Conservation (phyloP, 2,113 vertebrate genomes). For the Calyptomena viridis region DNA sequence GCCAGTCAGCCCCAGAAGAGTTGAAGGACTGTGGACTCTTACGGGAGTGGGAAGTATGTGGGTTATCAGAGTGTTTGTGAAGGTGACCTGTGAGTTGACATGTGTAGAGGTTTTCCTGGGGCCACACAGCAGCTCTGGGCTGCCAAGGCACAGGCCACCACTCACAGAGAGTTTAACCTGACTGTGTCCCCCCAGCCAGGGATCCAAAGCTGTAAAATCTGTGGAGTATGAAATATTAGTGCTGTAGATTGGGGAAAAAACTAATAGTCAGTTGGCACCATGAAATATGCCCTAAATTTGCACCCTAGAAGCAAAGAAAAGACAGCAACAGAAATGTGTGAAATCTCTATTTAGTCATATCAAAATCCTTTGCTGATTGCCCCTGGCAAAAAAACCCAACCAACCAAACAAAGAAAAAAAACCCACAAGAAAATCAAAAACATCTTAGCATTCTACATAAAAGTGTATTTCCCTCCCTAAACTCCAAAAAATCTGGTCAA, state of each 20-base stretch:
- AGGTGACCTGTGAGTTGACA: background rate
- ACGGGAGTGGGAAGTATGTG: background rate
- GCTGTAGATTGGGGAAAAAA: background rate
- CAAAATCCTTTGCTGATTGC: background rate
- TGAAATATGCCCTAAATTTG: background rate
- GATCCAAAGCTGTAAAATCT: background rate
- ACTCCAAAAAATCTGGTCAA: background rate
- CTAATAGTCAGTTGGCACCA: background rate
- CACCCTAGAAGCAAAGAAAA: background rate
- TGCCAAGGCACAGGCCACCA: background rate
- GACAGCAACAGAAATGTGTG: background rate
- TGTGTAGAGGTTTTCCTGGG: accelerated
- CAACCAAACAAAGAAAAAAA: too few species aligned
- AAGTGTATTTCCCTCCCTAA: background rate
- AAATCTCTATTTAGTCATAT: background rate
- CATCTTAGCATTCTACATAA: background rate
- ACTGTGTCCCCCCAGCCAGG: background rate
- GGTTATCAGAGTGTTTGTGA: background rate
- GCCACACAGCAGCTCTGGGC: background rate
- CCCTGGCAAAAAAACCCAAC: too few species aligned
- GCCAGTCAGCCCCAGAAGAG: background rate
- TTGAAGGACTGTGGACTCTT: background rate
- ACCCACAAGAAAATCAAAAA: too few species aligned
- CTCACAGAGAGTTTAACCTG: background rate
- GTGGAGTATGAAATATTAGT: background rate